phyloP scores from a whole-genome alignment of 2,888 invertebrate species.

The Synanthedon tipuliformis region DNA sequence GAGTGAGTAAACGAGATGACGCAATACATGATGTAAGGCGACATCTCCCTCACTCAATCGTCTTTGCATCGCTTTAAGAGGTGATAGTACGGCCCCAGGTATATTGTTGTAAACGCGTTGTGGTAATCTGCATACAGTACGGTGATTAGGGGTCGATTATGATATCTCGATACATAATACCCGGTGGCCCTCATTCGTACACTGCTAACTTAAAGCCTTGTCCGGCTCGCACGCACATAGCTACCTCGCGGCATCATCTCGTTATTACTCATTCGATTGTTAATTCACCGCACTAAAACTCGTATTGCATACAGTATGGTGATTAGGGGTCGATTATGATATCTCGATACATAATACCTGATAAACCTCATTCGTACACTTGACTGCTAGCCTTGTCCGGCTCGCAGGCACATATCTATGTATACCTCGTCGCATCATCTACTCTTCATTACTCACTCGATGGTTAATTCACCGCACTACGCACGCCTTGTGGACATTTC shows the following conservation, averaged over 20 bases:
- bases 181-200: too few relatives aligned
- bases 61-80: too few relatives aligned
- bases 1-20: too few relatives aligned
- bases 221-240: constrained; percentile 28
- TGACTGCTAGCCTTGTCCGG: constrained; percentile 43
- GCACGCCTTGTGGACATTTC: constrained; percentile 20
- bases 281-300: constrained; percentile 31
- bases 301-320: not conserved
- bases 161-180: constrained; percentile 16
- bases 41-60: too few relatives aligned
- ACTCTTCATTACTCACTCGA: constrained; percentile 28
- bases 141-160: not conserved
- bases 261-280: constrained; percentile 31
- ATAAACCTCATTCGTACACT: constrained; percentile 33
- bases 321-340: not conserved
- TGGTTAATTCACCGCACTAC: constrained; percentile 34
- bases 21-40: too few relatives aligned
- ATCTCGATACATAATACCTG: constrained; percentile 19
- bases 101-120: not conserved
- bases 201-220: constrained; percentile 47
- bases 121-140: not conserved
- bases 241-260: constrained; percentile 35
- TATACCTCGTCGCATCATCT: constrained; percentile 37
- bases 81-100: too few relatives aligned
- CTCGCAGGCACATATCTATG: constrained; percentile 22